A percentile compares a stretch with the other conserved stretches of the same genome.
phyloP scores from a whole-genome alignment of 2,888 invertebrate genomes.

The Melolontha melolontha region DNA sequence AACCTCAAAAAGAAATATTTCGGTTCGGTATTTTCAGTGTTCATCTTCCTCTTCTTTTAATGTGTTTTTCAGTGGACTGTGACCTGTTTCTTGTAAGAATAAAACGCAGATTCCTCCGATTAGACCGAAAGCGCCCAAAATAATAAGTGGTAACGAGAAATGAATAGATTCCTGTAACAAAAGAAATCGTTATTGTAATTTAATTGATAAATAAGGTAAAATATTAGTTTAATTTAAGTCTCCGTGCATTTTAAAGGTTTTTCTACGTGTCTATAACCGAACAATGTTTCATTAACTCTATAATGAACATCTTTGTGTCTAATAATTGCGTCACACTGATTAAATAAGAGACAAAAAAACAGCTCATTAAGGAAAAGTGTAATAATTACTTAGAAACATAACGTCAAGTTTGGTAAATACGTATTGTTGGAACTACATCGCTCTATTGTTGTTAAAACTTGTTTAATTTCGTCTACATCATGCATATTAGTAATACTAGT shows the following conservation, averaged over 20 bases:
- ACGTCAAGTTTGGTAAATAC: neutral
- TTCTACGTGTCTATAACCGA: too few species aligned
- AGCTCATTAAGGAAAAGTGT: neutral
- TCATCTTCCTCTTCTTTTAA: conserved; percentile 51
- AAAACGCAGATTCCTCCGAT: conserved; percentile 80
- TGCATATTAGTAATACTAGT: neutral
- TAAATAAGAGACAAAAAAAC: too few species aligned
- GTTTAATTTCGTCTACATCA: neutral
- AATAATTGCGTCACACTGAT: too few species aligned
- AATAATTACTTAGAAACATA: conserved; percentile 8
- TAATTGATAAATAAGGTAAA: too few species aligned
- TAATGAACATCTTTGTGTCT: too few species aligned
- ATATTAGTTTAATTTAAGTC: too few species aligned
- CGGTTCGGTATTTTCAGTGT: conserved; percentile 1
- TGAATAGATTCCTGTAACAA: conserved; percentile 74
- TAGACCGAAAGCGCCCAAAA: conserved; percentile 77
- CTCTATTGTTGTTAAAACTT: neutral
- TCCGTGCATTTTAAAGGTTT: too few species aligned
- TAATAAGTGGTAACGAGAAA: conserved; percentile 77
- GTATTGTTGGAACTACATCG: neutral
- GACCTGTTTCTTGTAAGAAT: conserved; percentile 82
- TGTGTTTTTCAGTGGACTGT: conserved; percentile 65
- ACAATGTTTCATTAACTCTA: too few species aligned
- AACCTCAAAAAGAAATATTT: too few species aligned
- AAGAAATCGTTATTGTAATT: conserved; percentile 27